Evolutionary conservation across 2,113 vertebrate genomes (phyloP), one percentile per base, ranked within the genome.

Genomic region (Triplophysa tibetana): DNA sequence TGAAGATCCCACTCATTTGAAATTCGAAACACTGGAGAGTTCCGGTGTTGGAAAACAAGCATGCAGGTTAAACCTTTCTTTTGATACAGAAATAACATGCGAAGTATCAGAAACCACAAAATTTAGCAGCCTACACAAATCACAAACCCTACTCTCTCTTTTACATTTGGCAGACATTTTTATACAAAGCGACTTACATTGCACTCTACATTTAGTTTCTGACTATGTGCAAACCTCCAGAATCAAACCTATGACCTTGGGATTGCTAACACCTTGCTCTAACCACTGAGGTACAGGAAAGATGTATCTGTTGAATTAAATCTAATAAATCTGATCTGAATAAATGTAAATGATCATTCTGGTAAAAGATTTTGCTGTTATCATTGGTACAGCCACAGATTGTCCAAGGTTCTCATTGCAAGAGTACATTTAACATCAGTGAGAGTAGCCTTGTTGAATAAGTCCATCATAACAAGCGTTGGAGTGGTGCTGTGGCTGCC

Each of bases 391-490:
- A 54, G 26, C 8, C 14, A 45, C 23, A 2, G 67, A 54, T 7
- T 26, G 63, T 24, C 56, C 16, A 29, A 48, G n/a, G 4, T 41
- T 80, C 17, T 76, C 52, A 7, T 14, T 38, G 23, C 1, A 2
- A 45, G 24, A 17, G n/a, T 76, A 33, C 24, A 45, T 73, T 77
- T 58, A 8, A 65, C 56, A 54, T 74, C 63, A 77, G 61, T 67
- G 50, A 75, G 48, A 61, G 60, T 38, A 75, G 64, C 23, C 74
- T 21, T 75, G 62, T 66, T 73, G 77, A 78, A 65, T 23, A 54
- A 67, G 75, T 78, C 79, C 54, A 80, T 84, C 81, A 85, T 80
- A 87, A 63, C 60, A 79, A 74, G 73, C 61, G 70, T 75, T 83
- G 77, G 24, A 69, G 68, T 64, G 65, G 72, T 66, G 58, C 63